Base-by-base conservation (phyloP, 2,888 invertebrate genomes). In the Eurytoma adleriae region DNA sequence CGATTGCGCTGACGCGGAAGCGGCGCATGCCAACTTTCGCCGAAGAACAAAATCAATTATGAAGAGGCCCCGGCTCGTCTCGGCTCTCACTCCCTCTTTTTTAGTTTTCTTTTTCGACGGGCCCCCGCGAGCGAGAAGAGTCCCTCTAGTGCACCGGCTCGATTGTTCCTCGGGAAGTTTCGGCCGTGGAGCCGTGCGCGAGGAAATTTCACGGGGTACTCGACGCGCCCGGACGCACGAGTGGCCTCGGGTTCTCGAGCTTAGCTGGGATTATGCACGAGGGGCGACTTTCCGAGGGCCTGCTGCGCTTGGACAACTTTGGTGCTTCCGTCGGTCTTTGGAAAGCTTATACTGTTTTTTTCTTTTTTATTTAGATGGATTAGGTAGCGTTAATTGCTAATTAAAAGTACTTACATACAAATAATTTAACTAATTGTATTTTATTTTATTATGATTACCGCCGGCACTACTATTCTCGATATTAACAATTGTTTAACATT, bases 1-100 rank as follows among this genome's bases (percentile, higher is more conserved):
- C 40, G 40, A 40, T 40, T 74, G n/a, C 16, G 16, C 57, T 7
- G 24, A 59, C n/a, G 3, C 67, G 4, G 16, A 5, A 30, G 50
- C 66, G 86, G 84, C 85, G 87, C 86, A 87, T 86, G 85, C 87
- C 85, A 87, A 86, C 86, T 87, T 86, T 81, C 83, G 76, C 59
- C 78, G 80, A 86, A 85, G 87, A 88, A 88, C 87, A 88, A 88
- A 88, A 88, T 88, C 88, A 88, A 88, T 88, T 88, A 88, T 88
- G 86, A 83, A 88, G 86, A 86, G 40, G 40, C 40, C 40, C 40
- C 7, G 40, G 40, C 40, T 40, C 40, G 40, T 40, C 40, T 40
- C 30, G n/a, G 30, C 4, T 30, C 40, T 0, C 4, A 7, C 7
- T 40, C 40, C 40, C 3, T 3, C 7, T 40, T 40, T 40, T 7